Percentiles rank a stretch among this genome's conserved stretches.
These are phyloP conservation scores for Merluccius polli DNA, from an alignment of 2,797 vertebrate species.

Conservation along the genomic window DNA sequence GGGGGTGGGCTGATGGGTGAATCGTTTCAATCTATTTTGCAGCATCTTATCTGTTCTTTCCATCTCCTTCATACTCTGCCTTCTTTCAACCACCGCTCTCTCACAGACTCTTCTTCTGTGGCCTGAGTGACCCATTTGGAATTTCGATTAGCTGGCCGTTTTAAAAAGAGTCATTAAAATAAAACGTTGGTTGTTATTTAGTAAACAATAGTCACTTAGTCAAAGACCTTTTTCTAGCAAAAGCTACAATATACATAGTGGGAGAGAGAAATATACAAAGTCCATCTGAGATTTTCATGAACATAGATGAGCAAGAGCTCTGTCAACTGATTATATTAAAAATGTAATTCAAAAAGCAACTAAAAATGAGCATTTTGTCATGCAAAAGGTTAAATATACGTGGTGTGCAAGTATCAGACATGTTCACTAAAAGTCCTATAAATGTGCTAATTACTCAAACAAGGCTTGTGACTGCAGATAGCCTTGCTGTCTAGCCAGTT, in stretches of 20 bases:
- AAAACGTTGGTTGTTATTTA: background rate
- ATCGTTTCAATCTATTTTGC: conserved; percentile 53
- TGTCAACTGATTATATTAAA: background rate
- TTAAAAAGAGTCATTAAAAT: background rate
- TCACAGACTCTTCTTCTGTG: background rate
- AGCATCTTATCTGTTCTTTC: conserved; percentile 42
- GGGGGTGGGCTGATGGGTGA: conserved; percentile 16
- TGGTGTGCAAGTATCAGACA: conserved; percentile 28
- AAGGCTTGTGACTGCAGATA: conserved; percentile 24
- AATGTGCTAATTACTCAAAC: conserved; percentile 57
- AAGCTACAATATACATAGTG: background rate
- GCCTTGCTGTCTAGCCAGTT: conserved; percentile 28
- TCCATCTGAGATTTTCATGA: background rate
- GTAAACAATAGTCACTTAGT: background rate
- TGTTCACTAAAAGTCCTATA: conserved; percentile 38
- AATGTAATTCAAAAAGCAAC: background rate
- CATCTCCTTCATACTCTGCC: conserved; percentile 23
- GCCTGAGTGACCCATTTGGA: background rate
- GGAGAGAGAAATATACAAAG: background rate
- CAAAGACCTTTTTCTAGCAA: background rate
- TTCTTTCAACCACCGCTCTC: conserved; percentile 16
- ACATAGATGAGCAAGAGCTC: background rate
- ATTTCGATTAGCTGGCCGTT: background rate
- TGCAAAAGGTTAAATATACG: conserved; percentile 16
- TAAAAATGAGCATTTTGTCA: conserved; percentile 36